phyloP scores from a whole-genome alignment of 2,888 invertebrate species.

The Oegoconia quadripuncta region DNA sequence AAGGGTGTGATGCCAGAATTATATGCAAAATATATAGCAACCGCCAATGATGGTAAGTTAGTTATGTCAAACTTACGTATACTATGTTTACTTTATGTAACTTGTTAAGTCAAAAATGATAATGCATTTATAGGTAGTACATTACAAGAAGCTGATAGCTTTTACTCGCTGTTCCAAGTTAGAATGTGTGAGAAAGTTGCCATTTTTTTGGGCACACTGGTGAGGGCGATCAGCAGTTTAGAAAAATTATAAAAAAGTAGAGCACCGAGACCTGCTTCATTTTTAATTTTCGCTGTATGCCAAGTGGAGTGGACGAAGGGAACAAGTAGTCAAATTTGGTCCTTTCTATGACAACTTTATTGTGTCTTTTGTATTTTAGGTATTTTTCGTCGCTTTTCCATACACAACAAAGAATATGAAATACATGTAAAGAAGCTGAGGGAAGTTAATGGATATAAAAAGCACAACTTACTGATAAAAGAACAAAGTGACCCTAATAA shows the following conservation, averaged over 20 bases:
- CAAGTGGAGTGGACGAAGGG: background rate
- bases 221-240: no score
- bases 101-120: no score
- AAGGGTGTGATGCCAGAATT: constrained; percentile 23
- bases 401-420: constrained; percentile 35
- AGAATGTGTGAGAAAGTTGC: no score
- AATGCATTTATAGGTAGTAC: no score
- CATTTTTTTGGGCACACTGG: no score
- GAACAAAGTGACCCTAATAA: constrained; percentile 22
- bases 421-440: constrained; percentile 54
- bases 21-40: constrained; percentile 39
- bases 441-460: constrained; percentile 58
- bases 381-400: constrained; percentile 37
- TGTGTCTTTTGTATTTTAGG: no score
- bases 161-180: no score
- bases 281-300: no score
- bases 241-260: no score
- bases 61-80: background rate
- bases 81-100: background rate
- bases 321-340: background rate
- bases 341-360: no score
- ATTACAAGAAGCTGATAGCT: no score
- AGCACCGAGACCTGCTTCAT: no score
- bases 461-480: constrained; percentile 50
- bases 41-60: constrained; percentile 33